Conservation (phyloP, 2,797 vertebrate species). For the Taenioides sp. region DNA sequence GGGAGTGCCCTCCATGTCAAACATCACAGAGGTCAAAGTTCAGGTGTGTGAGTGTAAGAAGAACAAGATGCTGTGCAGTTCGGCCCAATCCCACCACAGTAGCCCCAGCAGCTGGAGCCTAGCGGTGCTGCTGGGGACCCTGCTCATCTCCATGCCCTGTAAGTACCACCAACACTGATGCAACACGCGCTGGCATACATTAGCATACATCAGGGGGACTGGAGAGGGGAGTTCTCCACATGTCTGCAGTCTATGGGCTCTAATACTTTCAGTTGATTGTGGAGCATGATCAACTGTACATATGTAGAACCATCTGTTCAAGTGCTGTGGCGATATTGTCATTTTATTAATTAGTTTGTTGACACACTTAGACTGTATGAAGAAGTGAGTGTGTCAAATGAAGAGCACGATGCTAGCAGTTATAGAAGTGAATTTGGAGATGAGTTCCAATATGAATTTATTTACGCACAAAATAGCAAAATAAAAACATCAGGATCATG, state of each 20-base stretch:
- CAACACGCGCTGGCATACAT: not conserved
- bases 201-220: not conserved
- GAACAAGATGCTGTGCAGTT: conserved; percentile 93
- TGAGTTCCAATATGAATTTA: too few species aligned
- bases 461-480: too few species aligned
- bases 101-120: conserved; percentile 61
- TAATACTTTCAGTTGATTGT: not conserved
- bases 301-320: not conserved
- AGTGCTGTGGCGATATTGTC: not conserved
- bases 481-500: too few species aligned
- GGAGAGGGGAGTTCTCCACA: not conserved
- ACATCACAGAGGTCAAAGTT: conserved; percentile 92
- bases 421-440: too few species aligned
- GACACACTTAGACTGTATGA: too few species aligned
- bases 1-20: conserved; percentile 89
- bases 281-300: not conserved
- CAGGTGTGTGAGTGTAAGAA: conserved; percentile 98
- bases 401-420: too few species aligned
- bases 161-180: conserved; percentile 71
- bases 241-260: not conserved
- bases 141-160: conserved; percentile 84
- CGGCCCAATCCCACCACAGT: conserved; percentile 61
- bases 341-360: not conserved
- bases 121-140: conserved; percentile 69
- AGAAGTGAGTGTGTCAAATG: too few species aligned